A percentile compares a stretch with the other conserved stretches of the same genome.
phyloP scores from a whole-genome alignment of 2,797 vertebrate genomes.

The Eptatretus atami region DNA sequence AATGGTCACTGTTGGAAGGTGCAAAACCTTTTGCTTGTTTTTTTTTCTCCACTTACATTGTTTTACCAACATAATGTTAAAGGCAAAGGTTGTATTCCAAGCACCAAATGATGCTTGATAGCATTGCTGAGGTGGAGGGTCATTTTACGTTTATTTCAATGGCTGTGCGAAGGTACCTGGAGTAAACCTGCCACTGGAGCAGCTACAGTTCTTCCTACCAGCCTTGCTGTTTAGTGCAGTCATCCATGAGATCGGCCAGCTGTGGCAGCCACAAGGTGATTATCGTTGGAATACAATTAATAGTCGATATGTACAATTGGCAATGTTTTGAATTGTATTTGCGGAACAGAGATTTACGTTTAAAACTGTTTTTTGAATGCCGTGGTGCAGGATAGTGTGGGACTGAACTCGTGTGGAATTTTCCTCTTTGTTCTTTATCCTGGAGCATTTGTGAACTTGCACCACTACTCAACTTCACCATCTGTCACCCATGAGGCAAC shows the following conservation, averaged over 20 bases:
- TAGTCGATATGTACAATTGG: too few species aligned
- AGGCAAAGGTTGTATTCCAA: too few species aligned
- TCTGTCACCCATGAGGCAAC: conserved; percentile 60
- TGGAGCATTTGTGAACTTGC: conserved; percentile 83
- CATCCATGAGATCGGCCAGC: conserved; percentile 96
- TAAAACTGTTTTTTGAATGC: conserved; percentile 10
- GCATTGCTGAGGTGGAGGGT: too few species aligned
- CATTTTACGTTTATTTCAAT: too few species aligned
- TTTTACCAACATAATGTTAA: too few species aligned
- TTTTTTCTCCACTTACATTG: too few species aligned
- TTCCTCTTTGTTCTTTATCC: conserved; percentile 87
- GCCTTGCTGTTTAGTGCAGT: conserved; percentile 78
- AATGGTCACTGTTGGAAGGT: too few species aligned
- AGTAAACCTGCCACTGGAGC: conserved; percentile 72
- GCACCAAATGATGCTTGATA: too few species aligned
- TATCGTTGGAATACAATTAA: neutral
- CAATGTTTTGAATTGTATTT: too few species aligned
- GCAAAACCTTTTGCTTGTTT: too few species aligned
- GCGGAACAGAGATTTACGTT: neutral
- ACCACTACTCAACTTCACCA: conserved; percentile 82
- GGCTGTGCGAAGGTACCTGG: conserved; percentile 38
- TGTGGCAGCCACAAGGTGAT: conserved; percentile 80
- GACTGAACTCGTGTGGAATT: conserved; percentile 78
- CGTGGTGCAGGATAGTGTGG: conserved; percentile 48
- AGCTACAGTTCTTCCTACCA: conserved; percentile 76